Conservation (phyloP, 1,140 invertebrate species). For the Neodiprion virginianus region DNA sequence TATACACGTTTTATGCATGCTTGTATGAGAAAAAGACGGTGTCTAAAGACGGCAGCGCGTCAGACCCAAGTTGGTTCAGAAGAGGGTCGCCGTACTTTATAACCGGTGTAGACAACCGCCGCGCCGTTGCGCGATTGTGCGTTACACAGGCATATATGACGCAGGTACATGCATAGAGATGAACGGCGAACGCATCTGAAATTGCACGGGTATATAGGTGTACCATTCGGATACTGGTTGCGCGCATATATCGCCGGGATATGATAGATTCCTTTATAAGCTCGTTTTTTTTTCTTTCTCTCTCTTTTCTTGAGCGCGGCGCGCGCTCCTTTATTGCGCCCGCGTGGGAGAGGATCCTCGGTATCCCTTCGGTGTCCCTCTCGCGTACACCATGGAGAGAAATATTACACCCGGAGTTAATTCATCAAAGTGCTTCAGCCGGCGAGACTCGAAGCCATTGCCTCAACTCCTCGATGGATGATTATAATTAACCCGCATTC, state of each 20-base stretch:
- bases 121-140: slow-evolving; percentile 16
- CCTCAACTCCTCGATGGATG: not conserved
- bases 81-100: slow-evolving; percentile 34
- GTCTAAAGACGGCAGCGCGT: slow-evolving; percentile 1
- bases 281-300: not conserved
- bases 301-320: not conserved
- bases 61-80: not conserved
- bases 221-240: too few relatives aligned
- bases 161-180: not conserved
- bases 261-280: slow-evolving; percentile 3
- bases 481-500: slow-evolving; percentile 3
- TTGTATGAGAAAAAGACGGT: not conserved
- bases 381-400: not conserved
- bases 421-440: not conserved
- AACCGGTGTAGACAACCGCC: slow-evolving; percentile 45
- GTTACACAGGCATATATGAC: not conserved
- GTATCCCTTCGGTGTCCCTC: not conserved
- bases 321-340: slow-evolving; percentile 1
- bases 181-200: too few relatives aligned
- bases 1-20: not conserved
- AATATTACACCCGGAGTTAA: not conserved
- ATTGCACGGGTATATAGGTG: too few relatives aligned
- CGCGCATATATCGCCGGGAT: too few relatives aligned
- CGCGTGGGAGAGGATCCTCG: not conserved
- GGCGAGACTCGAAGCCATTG: not conserved